Evolutionary conservation across 2,888 invertebrate genomes (phyloP).

Genomic region (Hirtodrosophila cameraria): DNA sequence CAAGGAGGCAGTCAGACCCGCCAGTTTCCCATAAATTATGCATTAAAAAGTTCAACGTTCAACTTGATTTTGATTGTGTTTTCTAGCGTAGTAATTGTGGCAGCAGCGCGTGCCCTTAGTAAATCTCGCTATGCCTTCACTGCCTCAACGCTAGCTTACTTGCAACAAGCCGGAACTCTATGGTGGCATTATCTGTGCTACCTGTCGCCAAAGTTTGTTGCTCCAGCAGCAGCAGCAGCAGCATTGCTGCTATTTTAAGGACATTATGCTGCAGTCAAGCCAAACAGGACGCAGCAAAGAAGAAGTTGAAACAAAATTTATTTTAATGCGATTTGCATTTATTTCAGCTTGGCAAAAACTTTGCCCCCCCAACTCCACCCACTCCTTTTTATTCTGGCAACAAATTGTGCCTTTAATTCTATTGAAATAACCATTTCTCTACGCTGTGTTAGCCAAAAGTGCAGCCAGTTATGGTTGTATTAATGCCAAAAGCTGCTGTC

Average conservation of each 20-base stretch:
- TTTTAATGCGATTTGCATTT: conserved; percentile 79
- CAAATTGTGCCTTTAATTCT: conserved; percentile 61
- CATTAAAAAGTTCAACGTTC: conserved; percentile 78
- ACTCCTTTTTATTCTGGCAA: conserved; percentile 8
- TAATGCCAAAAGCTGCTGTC: conserved; percentile 61
- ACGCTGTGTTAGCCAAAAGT: conserved; percentile 43
- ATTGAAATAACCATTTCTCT: conserved; percentile 57
- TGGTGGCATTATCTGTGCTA: conserved; percentile 48
- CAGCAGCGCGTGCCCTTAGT: conserved; percentile 37
- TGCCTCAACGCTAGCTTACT: background rate
- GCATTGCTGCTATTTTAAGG: conserved; percentile 53
- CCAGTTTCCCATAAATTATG: conserved; percentile 67
- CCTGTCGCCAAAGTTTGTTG: conserved; percentile 63
- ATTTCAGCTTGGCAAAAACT: conserved; percentile 60
- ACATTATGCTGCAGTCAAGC: conserved; percentile 63
- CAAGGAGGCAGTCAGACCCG: background rate
- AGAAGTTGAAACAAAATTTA: conserved; percentile 56
- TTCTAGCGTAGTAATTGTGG: conserved; percentile 54
- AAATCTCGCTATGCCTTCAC: conserved; percentile 18
- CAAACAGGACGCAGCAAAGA: conserved; percentile 8
- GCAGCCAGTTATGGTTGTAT: conserved; percentile 43
- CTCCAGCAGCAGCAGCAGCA: conserved; percentile 15
- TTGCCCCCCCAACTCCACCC: background rate
- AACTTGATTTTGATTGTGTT: conserved; percentile 76
- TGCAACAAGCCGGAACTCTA: conserved; percentile 16